Base-by-base conservation (phyloP, 2,888 invertebrate species). In the Muscina levida region DNA sequence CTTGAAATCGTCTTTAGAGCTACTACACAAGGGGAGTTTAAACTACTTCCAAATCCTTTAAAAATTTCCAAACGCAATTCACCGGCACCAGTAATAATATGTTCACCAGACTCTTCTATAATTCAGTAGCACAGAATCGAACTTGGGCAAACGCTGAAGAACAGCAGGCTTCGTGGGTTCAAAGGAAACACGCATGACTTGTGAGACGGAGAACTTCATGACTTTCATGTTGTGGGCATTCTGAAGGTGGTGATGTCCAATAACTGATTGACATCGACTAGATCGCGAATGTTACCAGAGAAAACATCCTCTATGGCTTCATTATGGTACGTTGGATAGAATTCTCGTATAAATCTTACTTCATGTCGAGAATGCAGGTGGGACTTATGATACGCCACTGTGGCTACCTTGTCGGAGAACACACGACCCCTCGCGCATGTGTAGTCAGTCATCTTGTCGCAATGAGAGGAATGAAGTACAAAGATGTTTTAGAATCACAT, bases 51-150 rank as follows among this genome's bases (percentile, higher is more conserved):
- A 98, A 94, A 94, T 98, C 98, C 92, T 99, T 99, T 86, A 99
- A 93, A 99, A 92, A 99, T 99, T 93, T 99, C 99, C 92, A 99
- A 94, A 93, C 99, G 99, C 87, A 99, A 93, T 92, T 99, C 99
- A 88, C 99, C 99, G 85, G 99, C 99, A 85, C 99, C 99, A 86
- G 99, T 99, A 89, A 99, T 97, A 91, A 99, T 99, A 92, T 99
- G 98, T 91, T 99, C 99, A 84, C 99, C 99, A 80, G 98, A 98
- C 92, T 99, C 99, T 92, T 99, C 98, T 91, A 97, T 98, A 92
- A 98, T 97, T 93, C 98, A 99, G 97, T 85, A 99, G 99, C 99
- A 99, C 99, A 93, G 99, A 99, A 93, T 99, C 99, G 75, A 99
- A 99, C 92, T 99, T 99, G 89, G 99, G 98, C 88, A 99, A 93